phyloP scores from a whole-genome alignment of 2,888 invertebrate species.

The Yponomeuta sedellus region DNA sequence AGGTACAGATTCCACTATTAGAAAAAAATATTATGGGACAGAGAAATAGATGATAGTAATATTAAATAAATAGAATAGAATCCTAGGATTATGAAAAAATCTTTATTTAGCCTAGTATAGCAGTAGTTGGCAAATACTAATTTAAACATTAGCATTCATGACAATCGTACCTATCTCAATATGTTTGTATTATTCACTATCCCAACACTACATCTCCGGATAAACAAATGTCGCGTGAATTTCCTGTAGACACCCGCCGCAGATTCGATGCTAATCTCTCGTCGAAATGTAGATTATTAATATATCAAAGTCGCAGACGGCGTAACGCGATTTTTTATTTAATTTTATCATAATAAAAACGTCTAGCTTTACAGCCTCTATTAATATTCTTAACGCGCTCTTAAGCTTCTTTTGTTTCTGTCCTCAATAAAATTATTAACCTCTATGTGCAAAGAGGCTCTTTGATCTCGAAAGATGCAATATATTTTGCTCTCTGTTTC shows the following conservation, averaged over 20 bases:
- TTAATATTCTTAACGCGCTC: slow-evolving; percentile 63
- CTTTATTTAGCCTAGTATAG: too few species aligned
- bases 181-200: not conserved
- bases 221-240: slow-evolving; percentile 35
- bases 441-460: slow-evolving; percentile 38
- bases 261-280: slow-evolving; percentile 55
- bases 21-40: too few species aligned
- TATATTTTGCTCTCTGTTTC: slow-evolving; percentile 7
- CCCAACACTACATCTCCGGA: slow-evolving; percentile 43
- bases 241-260: slow-evolving; percentile 40
- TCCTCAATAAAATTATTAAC: slow-evolving; percentile 44
- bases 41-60: too few species aligned
- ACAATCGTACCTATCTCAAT: not conserved
- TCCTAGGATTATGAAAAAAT: too few species aligned
- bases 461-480: slow-evolving; percentile 35
- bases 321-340: slow-evolving; percentile 22
- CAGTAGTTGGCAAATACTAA: too few species aligned
- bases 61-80: too few species aligned
- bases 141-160: too few species aligned
- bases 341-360: slow-evolving; percentile 39
- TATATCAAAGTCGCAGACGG: slow-evolving; percentile 49
- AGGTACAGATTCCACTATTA: too few species aligned
- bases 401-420: slow-evolving; percentile 63
- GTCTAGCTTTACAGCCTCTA: slow-evolving; percentile 47
- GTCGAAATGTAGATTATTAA: slow-evolving; percentile 52